Evolutionary conservation across 2,888 invertebrate species (phyloP).

Genomic region (Trissolcus japonicus): DNA sequence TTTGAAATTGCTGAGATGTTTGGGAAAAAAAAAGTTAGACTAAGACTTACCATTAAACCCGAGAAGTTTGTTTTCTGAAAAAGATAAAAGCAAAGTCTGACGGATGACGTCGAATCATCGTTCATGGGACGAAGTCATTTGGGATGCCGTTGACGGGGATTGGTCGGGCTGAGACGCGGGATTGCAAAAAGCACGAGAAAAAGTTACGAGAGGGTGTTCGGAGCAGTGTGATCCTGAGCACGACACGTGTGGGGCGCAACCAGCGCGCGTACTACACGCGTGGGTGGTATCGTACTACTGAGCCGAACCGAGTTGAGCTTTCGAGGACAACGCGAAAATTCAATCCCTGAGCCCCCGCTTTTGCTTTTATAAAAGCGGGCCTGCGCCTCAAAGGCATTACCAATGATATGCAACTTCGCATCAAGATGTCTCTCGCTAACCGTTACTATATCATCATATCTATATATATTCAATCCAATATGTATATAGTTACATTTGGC

Average conservation of each 20-base stretch:
- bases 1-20: too few relatives aligned
- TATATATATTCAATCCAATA: too few relatives aligned
- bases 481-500: too few relatives aligned
- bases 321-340: slow-evolving; percentile 52
- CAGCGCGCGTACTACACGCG: slow-evolving; percentile 78
- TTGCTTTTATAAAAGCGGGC: slow-evolving; percentile 59
- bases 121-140: not conserved
- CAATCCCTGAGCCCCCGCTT: slow-evolving; percentile 42
- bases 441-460: too few relatives aligned
- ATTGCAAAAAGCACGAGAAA: too few relatives aligned
- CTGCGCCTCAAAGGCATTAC: slow-evolving; percentile 62
- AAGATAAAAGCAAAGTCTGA: not conserved
- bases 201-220: slow-evolving; percentile 5
- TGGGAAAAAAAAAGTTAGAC: not conserved
- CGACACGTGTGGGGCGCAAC: slow-evolving; percentile 69
- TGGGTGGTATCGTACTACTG: slow-evolving; percentile 77
- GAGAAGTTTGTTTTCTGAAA: slow-evolving; percentile 4
- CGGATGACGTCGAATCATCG: slow-evolving; percentile 6
- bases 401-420: slow-evolving; percentile 16
- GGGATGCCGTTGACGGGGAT: slow-evolving; percentile 1
- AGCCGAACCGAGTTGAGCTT: slow-evolving; percentile 67
- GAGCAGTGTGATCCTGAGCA: slow-evolving; percentile 64
- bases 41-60: too few relatives aligned
- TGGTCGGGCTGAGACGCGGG: too few relatives aligned
- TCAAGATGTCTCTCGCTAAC: slow-evolving; percentile 28